Evolutionary conservation across 2,888 invertebrate species (phyloP), one percentile per base, ranked within the genome.

Genomic region (Cybosia mesomella): DNA sequence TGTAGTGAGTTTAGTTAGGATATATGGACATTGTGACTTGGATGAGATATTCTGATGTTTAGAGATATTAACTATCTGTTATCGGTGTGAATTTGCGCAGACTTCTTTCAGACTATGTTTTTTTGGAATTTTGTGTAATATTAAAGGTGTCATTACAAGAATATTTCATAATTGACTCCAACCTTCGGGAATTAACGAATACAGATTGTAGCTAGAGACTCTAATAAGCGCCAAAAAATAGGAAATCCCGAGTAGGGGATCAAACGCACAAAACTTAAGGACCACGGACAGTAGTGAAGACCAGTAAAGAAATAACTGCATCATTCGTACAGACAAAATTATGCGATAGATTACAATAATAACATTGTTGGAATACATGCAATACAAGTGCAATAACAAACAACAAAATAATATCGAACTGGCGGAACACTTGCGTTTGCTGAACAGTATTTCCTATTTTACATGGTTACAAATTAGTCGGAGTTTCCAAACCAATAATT

Each of bases 1-100:
- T 67, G 67, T 34, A 67, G 36, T 63, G 58, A 32, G 57, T 74
- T 74, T 64, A 55, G 61, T 54, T 58, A 0, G 54, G 69, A 64
- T 66, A 60, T 69, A 71, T 67, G 58, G 64, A 28, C 2, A 57
- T 68, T 70, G 13, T 53, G 22, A 13, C 13, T 34, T 39, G 13
- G 18, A 22, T 22, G 28, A n/a, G 22, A 15, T 22, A 22, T 22
- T 21, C 22, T n/a, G 22, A 22, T 36, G 36, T 24, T 61, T 28
- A 11, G 24, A 61, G n/a, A 18, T 18, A 7, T 49, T 49, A 43
- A 43, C 18, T 43, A 18, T 18, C 2, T 11, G 54, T 54, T 55
- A 24, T 55, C 22, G 24, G 11, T 55, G 11, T 36, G 36, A 13
- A 36, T 36, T 36, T 36, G 11, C 36, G 11, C 4, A 34, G 32